phyloP scores from a whole-genome alignment of 1,140 invertebrate genomes.

The Wiebesia pumilae region DNA sequence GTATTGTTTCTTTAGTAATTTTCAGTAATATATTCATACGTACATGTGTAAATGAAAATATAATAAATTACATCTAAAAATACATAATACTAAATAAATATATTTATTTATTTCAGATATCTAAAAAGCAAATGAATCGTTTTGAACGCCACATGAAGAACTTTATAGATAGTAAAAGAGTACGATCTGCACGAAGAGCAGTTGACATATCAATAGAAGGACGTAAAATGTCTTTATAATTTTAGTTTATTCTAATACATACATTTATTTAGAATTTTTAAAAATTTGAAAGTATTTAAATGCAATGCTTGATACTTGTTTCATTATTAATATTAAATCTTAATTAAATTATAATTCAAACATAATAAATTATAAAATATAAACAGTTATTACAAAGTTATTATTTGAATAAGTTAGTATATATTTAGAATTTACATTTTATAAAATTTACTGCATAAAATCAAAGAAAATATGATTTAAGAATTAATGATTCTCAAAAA shows the following conservation, averaged over 20 bases:
- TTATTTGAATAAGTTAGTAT: background rate
- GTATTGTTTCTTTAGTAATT: too few relatives aligned
- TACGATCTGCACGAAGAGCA: slow-evolving; percentile 85
- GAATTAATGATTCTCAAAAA: too few relatives aligned
- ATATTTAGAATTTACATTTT: background rate
- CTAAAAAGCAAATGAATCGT: slow-evolving; percentile 88
- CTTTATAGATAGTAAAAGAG: slow-evolving; percentile 90
- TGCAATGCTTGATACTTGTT: too few relatives aligned
- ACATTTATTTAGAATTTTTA: background rate
- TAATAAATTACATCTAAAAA: too few relatives aligned
- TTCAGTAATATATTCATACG: too few relatives aligned
- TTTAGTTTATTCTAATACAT: background rate
- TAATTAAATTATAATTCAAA: too few relatives aligned
- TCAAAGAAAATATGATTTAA: background rate
- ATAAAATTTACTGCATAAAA: background rate
- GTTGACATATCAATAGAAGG: slow-evolving; percentile 97
- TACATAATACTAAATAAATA: background rate
- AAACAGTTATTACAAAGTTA: too few relatives aligned
- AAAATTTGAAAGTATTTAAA: background rate
- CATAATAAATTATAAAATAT: too few relatives aligned
- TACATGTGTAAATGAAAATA: too few relatives aligned
- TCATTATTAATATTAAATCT: too few relatives aligned
- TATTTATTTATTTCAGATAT: slow-evolving; percentile 74
- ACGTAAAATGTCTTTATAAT: slow-evolving; percentile 92
- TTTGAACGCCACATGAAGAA: slow-evolving; percentile 94